A percentile compares a stretch with the other conserved stretches of the same genome.
Evolutionary conservation across 2,888 invertebrate genomes (phyloP).

Genomic region (Leucophora obtusa): DNA sequence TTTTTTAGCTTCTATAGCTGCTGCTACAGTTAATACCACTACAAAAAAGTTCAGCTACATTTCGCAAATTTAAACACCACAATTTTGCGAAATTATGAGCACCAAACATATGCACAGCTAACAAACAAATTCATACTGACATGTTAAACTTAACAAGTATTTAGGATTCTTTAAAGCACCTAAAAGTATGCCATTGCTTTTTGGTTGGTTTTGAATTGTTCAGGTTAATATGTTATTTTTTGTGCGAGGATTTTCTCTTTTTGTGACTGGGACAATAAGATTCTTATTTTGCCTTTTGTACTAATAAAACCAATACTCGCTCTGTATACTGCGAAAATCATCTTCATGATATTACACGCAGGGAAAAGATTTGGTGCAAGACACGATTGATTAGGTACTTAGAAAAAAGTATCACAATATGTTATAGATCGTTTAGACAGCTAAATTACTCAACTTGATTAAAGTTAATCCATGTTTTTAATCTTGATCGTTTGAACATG

Average conservation of each 20-base stretch:
- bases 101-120: not conserved
- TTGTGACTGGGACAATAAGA: not conserved
- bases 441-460: no score
- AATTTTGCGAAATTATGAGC: not conserved
- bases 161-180: conserved; percentile 39
- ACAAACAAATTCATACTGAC: not conserved
- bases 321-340: no score
- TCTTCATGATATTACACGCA: no score
- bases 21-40: conserved; percentile 13
- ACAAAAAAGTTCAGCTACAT: not conserved
- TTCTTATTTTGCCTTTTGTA: not conserved
- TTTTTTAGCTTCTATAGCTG: conserved; percentile 5
- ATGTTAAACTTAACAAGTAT: conserved; percentile 48
- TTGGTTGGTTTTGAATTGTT: conserved; percentile 23
- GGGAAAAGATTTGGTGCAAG: no score
- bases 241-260: not conserved
- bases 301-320: not conserved
- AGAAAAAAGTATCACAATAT: no score
- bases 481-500: no score
- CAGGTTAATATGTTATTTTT: conserved; percentile 40
- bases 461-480: no score
- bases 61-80: conserved; percentile 4
- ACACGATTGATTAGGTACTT: no score
- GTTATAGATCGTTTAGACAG: no score
- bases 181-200: conserved; percentile 53